phyloP scores from a whole-genome alignment of 1,140 invertebrate species.

The Apolygus lucorum region DNA sequence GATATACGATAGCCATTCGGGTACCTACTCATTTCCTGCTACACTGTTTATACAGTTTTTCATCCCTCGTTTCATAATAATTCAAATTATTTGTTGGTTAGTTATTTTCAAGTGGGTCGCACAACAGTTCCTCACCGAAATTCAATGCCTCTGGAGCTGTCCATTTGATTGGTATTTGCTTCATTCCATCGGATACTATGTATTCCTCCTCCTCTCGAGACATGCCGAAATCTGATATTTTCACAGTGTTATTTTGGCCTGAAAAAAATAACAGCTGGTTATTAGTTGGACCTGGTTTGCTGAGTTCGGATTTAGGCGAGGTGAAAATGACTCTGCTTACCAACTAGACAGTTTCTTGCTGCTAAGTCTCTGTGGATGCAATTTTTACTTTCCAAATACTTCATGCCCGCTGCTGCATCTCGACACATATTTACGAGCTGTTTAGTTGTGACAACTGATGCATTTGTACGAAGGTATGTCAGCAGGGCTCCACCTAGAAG shows the following conservation, averaged over 20 bases:
- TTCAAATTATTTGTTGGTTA: too few relatives aligned
- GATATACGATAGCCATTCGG: too few relatives aligned
- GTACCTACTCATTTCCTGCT: too few relatives aligned
- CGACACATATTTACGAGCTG: constrained; percentile 83
- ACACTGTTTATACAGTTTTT: too few relatives aligned
- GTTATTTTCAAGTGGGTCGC: too few relatives aligned
- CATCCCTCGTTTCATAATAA: too few relatives aligned
- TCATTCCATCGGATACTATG: constrained; percentile 93
- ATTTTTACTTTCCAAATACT: constrained; percentile 90
- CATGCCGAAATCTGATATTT: constrained; percentile 98
- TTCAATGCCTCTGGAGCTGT: constrained; percentile 93
- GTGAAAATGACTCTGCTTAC: too few relatives aligned
- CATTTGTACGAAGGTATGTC: constrained; percentile 74
- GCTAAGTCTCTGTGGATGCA: constrained; percentile 95
- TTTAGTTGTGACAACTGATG: constrained; percentile 53
- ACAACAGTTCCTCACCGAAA: constrained; percentile 63
- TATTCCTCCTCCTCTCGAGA: constrained; percentile 95
- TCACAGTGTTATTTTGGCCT: constrained; percentile 75
- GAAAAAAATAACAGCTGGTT: constrained; percentile 32
- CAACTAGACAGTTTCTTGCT: constrained; percentile 87
- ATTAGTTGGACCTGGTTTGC: too few relatives aligned
- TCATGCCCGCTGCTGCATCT: constrained; percentile 90
- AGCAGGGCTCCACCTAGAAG: constrained; percentile 77
- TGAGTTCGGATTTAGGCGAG: too few relatives aligned
- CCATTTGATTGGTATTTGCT: constrained; percentile 98